A percentile compares a stretch with the other conserved stretches of the same genome.
These are phyloP conservation scores for Epistrophe eligans DNA, from an alignment of 2,888 invertebrate species.

Conservation along the genomic window DNA sequence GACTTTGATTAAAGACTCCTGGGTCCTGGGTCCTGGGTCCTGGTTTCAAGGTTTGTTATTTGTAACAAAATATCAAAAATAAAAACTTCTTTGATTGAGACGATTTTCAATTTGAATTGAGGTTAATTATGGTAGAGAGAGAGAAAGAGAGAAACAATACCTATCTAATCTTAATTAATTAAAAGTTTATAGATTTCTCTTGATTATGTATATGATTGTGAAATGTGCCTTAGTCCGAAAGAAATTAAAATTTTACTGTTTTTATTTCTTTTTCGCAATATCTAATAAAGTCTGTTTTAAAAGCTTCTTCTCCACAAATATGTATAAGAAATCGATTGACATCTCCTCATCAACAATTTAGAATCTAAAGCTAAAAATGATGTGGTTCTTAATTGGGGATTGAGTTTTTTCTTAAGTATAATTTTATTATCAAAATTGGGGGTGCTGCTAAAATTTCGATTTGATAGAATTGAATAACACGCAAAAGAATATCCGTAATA, in stretches of 20 bases:
- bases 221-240: neutral
- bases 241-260: neutral
- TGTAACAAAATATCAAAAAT: conserved; percentile 44
- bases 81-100: conserved; percentile 11
- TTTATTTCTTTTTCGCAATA: neutral
- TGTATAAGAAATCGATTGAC: conserved; percentile 60
- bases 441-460: conserved; percentile 16
- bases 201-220: neutral
- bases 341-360: conserved; percentile 47
- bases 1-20: conserved; percentile 51
- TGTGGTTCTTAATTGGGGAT: conserved; percentile 44
- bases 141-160: neutral
- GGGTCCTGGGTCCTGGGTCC: too few species aligned
- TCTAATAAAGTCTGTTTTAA: neutral
- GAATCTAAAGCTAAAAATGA: conserved; percentile 58
- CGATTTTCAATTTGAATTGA: neutral
- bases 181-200: conserved; percentile 5
- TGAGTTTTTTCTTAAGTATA: conserved; percentile 22
- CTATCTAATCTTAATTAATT: conserved; percentile 49
- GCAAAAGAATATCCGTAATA: conserved; percentile 69
- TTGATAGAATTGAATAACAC: conserved; percentile 64
- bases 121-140: neutral
- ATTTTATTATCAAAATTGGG: conserved; percentile 8
- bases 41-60: neutral
- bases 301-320: conserved; percentile 5